phyloP scores from a whole-genome alignment of 2,797 vertebrate genomes.

The Melanotaenia trifasciata region DNA sequence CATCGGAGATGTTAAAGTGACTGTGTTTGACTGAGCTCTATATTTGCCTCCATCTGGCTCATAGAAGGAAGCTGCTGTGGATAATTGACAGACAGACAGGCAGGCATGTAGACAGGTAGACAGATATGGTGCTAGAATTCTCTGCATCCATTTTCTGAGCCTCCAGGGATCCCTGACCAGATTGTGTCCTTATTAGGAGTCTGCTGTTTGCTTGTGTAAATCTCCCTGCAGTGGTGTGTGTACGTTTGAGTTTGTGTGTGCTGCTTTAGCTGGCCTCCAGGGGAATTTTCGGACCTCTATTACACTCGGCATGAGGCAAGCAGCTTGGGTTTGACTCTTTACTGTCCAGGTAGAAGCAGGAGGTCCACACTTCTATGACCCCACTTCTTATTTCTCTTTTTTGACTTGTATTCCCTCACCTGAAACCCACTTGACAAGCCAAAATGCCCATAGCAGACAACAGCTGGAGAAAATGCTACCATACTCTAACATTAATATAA shows the following conservation, averaged over 20 bases:
- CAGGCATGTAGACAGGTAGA: slow-evolving; percentile 12
- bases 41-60: slow-evolving; percentile 15
- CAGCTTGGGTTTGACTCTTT: slow-evolving; percentile 52
- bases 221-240: slow-evolving; percentile 33
- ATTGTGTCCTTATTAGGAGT: slow-evolving; percentile 65
- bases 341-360: slow-evolving; percentile 51
- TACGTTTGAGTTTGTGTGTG: slow-evolving; percentile 2
- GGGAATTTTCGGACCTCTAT: slow-evolving; percentile 56
- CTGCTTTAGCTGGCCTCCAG: slow-evolving; percentile 23
- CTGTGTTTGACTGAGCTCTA: slow-evolving; percentile 25
- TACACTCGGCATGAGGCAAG: slow-evolving; percentile 55
- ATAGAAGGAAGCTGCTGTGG: slow-evolving; percentile 15
- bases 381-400: slow-evolving; percentile 8
- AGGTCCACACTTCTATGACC: slow-evolving; percentile 33
- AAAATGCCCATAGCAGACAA: slow-evolving; percentile 63
- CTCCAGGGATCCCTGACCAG: slow-evolving; percentile 53
- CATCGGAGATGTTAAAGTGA: slow-evolving; percentile 13
- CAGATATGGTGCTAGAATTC: slow-evolving; percentile 29
- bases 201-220: slow-evolving; percentile 48
- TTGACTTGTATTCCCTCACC: slow-evolving; percentile 52
- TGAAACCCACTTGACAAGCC: slow-evolving; percentile 59
- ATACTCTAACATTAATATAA: slow-evolving; percentile 22
- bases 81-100: slow-evolving; percentile 2
- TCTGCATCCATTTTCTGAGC: slow-evolving; percentile 24
- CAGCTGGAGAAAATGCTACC: slow-evolving; percentile 32